These are phyloP conservation scores for Schizothorax lantsangensis DNA, from an alignment of 2,797 vertebrate species.

Conservation along the genomic window DNA sequence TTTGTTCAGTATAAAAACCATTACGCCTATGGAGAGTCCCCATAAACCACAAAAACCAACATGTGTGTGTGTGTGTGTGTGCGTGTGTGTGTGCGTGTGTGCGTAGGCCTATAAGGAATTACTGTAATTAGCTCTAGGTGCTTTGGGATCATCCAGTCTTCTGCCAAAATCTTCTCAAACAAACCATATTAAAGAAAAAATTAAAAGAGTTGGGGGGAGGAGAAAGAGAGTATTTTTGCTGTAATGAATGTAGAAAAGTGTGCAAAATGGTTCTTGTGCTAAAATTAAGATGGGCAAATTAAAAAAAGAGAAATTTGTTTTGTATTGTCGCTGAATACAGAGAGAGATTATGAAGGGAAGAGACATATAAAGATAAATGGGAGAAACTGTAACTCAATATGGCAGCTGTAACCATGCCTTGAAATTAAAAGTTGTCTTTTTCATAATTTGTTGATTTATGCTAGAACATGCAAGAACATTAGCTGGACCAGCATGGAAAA, in stretches of 20 bases:
- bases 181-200: background rate
- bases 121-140: conserved; percentile 23
- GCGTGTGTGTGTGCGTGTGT: background rate
- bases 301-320: background rate
- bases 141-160: conserved; percentile 1
- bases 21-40: too few relatives aligned
- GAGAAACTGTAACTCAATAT: background rate
- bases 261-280: too few relatives aligned
- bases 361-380: background rate
- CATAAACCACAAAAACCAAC: too few relatives aligned
- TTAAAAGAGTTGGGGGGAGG: background rate
- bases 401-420: background rate
- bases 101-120: background rate
- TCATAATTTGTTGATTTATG: background rate
- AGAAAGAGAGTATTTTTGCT: background rate
- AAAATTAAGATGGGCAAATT: too few relatives aligned
- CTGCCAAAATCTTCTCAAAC: conserved; percentile 21
- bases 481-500: too few relatives aligned
- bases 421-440: background rate
- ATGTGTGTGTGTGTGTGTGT: background rate
- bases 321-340: background rate
- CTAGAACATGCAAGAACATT: background rate
- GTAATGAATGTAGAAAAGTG: too few relatives aligned
- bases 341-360: background rate
- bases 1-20: too few relatives aligned